These are phyloP conservation scores for Tragulus kanchil DNA, from an alignment of 2,113 vertebrate species.

Conservation along the genomic window DNA sequence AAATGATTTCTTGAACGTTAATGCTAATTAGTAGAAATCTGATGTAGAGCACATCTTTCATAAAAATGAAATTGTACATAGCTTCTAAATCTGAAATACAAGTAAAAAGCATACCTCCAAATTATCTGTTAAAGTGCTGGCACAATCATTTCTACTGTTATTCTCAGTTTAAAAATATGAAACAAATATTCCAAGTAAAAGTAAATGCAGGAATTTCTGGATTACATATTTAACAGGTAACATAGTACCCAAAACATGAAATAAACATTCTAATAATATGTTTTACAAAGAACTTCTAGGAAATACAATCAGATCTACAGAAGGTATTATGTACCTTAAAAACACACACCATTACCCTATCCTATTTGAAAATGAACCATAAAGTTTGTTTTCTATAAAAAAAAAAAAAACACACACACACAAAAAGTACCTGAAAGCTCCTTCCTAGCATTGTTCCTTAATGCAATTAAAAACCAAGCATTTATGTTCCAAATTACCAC, in stretches of 20 bases:
- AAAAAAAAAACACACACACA: not conserved
- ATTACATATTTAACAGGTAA: constrained; percentile 12
- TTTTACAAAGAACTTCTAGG: not conserved
- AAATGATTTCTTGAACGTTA: constrained; percentile 7
- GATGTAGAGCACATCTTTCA: not conserved
- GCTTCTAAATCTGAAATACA: constrained; percentile 43
- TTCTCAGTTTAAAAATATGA: constrained; percentile 37
- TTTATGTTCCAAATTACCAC: constrained; percentile 7
- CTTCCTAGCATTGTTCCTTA: not conserved
- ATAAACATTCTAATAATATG: constrained; percentile 23
- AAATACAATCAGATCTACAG: constrained; percentile 48
- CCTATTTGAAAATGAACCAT: no score
- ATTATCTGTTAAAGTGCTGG: constrained; percentile 47
- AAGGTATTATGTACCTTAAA: constrained; percentile 23
- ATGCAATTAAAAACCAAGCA: constrained; percentile 45
- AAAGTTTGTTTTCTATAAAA: no score
- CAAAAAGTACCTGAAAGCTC: not conserved
- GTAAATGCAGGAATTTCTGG: constrained; percentile 34
- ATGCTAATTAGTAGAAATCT: not conserved
- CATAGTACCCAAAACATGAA: constrained; percentile 34
- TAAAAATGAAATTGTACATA: not conserved
- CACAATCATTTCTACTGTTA: constrained; percentile 16
- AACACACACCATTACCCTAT: not conserved
- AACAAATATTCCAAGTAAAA: constrained; percentile 34
- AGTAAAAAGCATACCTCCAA: constrained; percentile 9